Percentiles rank a stretch among this genome's conserved stretches.
phyloP scores from a whole-genome alignment of 1,140 invertebrate genomes.

The Sogatella furcifera region DNA sequence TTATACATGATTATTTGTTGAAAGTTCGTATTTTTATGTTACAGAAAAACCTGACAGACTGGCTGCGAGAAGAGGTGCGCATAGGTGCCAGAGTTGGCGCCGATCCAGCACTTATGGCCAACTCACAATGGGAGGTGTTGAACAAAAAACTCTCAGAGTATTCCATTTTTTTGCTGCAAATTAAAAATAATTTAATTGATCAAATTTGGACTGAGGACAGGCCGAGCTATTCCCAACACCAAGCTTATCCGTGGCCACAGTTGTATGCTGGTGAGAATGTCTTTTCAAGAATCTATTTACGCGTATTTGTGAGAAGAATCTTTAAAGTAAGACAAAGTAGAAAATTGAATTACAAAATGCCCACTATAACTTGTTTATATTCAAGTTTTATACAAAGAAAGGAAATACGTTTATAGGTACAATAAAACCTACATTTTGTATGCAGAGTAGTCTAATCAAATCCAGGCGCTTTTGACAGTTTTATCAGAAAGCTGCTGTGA shows the following conservation, averaged over 20 bases:
- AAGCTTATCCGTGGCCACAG: constrained; percentile 16
- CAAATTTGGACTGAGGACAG: constrained; percentile 51
- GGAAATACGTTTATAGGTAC: too few relatives aligned
- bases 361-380: too few relatives aligned
- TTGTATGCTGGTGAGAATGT: constrained; percentile 18
- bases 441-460: too few relatives aligned
- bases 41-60: constrained; percentile 30
- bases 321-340: too few relatives aligned
- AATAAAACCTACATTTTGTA: too few relatives aligned
- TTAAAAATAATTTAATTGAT: constrained; percentile 71
- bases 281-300: too few relatives aligned
- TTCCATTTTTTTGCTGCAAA: constrained; percentile 44
- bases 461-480: too few relatives aligned
- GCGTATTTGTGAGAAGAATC: too few relatives aligned
- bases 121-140: constrained; percentile 48
- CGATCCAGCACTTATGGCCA: constrained; percentile 63
- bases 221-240: constrained; percentile 16
- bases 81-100: constrained; percentile 59
- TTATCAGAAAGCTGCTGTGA: too few relatives aligned
- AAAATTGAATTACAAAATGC: too few relatives aligned
- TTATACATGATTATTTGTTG: too few relatives aligned
- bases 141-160: constrained; percentile 40
- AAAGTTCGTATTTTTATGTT: background rate
- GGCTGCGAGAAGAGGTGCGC: constrained; percentile 49
- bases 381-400: too few relatives aligned